These are phyloP conservation scores for Phylloscopus trochilus DNA, from an alignment of 2,113 vertebrate species.

Conservation along the genomic window DNA sequence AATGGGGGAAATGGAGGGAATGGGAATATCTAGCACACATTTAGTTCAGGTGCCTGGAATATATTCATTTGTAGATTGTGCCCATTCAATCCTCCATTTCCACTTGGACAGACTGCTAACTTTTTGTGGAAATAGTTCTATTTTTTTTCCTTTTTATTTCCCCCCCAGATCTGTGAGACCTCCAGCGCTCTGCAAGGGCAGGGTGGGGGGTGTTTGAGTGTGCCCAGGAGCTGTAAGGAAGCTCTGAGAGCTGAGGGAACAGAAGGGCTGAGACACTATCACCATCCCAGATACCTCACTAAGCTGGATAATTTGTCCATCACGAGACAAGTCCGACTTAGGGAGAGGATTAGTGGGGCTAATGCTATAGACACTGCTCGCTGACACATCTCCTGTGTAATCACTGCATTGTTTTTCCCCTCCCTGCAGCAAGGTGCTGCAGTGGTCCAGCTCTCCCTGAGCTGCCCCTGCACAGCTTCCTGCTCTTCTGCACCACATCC, in stretches of 20 bases:
- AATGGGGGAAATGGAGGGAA: not conserved
- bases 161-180: not conserved
- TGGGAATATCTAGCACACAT: not conserved
- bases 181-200: not conserved
- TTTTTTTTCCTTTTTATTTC: not conserved
- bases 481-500: accelerated
- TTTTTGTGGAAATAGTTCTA: not conserved
- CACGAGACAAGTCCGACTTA: constrained; percentile 14
- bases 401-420: not conserved
- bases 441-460: not conserved
- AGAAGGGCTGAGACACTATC: not conserved
- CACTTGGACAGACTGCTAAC: not conserved
- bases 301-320: constrained; percentile 49
- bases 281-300: not conserved
- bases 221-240: not conserved
- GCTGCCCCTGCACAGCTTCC: not conserved
- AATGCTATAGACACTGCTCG: not conserved
- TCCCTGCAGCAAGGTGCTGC: not conserved
- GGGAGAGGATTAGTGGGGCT: constrained; percentile 25
- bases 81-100: not conserved
- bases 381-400: not conserved
- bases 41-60: not conserved
- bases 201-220: accelerated
- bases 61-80: not conserved
- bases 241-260: not conserved